Conservation (phyloP, 2,113 vertebrate genomes). For the Gavialis gangeticus region DNA sequence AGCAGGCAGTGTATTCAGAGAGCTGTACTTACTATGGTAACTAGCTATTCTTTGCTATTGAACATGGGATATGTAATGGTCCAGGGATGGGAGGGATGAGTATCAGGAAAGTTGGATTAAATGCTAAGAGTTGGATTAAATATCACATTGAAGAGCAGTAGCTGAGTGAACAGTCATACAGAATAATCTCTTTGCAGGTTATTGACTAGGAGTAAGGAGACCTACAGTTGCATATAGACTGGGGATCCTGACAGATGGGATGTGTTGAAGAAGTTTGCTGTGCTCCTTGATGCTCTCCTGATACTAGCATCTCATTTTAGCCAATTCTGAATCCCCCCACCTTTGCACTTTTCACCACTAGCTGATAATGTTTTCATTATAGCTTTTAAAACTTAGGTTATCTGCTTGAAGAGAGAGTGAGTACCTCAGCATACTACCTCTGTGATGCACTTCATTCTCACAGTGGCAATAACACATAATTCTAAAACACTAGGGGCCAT, state of each 20-base stretch:
- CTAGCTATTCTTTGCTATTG: neutral
- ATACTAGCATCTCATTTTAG: neutral
- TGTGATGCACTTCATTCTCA: conserved; percentile 54
- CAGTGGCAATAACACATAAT: conserved; percentile 65
- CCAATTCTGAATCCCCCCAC: neutral
- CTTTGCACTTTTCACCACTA: neutral
- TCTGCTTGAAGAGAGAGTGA: conserved; percentile 37
- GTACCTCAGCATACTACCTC: conserved; percentile 35
- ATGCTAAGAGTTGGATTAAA: neutral
- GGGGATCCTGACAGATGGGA: neutral
- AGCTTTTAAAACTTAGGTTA: conserved; percentile 1
- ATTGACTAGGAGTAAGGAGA: neutral
- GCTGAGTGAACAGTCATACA: neutral
- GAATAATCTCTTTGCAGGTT: neutral
- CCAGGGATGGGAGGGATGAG: neutral
- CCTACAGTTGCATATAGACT: neutral
- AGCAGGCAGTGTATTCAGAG: neutral
- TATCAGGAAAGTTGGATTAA: neutral
- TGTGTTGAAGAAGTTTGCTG: neutral
- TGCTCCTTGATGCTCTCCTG: neutral
- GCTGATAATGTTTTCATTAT: neutral
- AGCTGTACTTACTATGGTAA: neutral
- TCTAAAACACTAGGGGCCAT: conserved; percentile 59
- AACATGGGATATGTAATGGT: neutral
- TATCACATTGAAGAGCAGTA: neutral